Base-by-base conservation (phyloP, 2,888 invertebrate genomes). In the Hipparchia semele region DNA sequence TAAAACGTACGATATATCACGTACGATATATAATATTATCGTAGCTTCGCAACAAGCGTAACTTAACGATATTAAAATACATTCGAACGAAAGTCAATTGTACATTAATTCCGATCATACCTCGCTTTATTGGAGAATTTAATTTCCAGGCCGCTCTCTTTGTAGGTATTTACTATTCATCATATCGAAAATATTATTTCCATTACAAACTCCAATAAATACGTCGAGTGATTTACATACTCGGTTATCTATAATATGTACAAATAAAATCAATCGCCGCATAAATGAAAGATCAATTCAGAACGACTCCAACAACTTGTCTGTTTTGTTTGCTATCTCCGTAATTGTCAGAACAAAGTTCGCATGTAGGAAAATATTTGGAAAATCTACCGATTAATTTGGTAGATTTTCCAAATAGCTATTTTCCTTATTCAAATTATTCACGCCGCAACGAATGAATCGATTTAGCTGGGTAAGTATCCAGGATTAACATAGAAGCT, bases 81-180 rank as follows among this genome's bases (percentile, higher is more conserved):
- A 73, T 75, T 74, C 73, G 59, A 70, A 74, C 74, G 73, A 73
- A 76, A 77, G 70, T 74, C 72, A 76, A 73, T 77, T 75, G 76
- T 71, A 70, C 72, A 75, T 75, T 76, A 75, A 77, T 76, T 75
- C 71, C 66, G 70, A 76, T 70, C 70, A 70, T 74, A 72, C 70
- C 67, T 67, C 72, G 71, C 72, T 73, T 72, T 68, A 72, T 73
- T 49, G 71, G 66, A 53, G 45, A 74, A 58, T 70, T 69, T 71
- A 69, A 76, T 73, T 72, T 74, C 64, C 69, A 53, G 23, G 23
- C 51, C 6, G 53, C 61, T 69, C 68, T 61, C 60, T 46, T 53
- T 61, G 69, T 39, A 39, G 39, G 39, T 61, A 53, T 61, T 69
- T 60, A 53, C 61, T 61, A 69, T 69, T 60, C 53, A 69, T 69